A percentile compares a stretch with the other conserved stretches of the same genome.
Conservation (phyloP, 1,140 invertebrate species). For the Oryctes rhinoceros region DNA sequence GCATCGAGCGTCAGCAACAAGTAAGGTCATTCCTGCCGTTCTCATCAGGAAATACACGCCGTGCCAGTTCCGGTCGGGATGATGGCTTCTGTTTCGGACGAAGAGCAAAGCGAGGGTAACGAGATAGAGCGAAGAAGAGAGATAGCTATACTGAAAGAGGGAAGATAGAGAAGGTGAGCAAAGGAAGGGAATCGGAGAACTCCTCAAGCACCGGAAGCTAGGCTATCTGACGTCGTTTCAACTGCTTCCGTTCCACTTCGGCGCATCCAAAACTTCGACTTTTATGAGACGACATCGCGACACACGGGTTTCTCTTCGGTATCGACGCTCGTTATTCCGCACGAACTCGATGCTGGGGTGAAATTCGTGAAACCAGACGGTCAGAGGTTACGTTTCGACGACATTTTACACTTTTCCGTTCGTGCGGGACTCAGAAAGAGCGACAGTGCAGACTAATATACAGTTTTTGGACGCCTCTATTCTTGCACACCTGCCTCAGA, state of each 20-base stretch:
- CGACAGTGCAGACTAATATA: background rate
- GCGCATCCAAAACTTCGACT: slow-evolving; percentile 31
- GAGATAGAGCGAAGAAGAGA: too few relatives aligned
- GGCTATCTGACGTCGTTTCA: slow-evolving; percentile 33
- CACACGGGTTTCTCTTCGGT: background rate
- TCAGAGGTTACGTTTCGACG: slow-evolving; percentile 5
- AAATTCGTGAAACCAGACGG: slow-evolving; percentile 25
- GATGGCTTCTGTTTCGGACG: slow-evolving; percentile 21
- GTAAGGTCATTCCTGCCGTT: slow-evolving; percentile 5
- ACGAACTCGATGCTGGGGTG: background rate
- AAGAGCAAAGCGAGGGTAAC: background rate
- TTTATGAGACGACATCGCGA: slow-evolving; percentile 27
- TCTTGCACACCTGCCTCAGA: background rate
- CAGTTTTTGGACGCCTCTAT: background rate
- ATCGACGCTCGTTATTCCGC: slow-evolving; percentile 29
- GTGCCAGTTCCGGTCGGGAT: slow-evolving; percentile 16
- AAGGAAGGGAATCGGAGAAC: background rate
- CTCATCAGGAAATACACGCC: slow-evolving; percentile 28
- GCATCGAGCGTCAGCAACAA: slow-evolving; percentile 20
- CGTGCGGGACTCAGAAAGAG: background rate
- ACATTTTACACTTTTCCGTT: background rate
- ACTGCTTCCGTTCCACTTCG: slow-evolving; percentile 24
- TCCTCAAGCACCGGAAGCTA: slow-evolving; percentile 17
- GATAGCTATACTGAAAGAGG: background rate
- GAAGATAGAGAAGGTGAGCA: background rate